Evolutionary conservation across 2,113 vertebrate genomes (phyloP).

Genomic region (Himantopus leucocephalus): DNA sequence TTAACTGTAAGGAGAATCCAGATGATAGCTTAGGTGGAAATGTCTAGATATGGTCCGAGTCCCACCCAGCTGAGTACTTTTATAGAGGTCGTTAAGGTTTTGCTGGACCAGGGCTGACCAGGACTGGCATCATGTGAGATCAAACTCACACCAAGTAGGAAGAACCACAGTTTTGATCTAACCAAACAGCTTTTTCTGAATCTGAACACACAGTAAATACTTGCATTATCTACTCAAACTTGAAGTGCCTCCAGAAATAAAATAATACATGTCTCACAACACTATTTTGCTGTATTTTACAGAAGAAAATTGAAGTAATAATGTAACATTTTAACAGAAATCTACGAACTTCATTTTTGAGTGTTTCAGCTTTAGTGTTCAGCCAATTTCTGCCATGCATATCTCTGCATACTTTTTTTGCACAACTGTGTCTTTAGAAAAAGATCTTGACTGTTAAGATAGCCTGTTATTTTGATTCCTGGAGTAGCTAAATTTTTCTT

Average conservation of each 20-base stretch:
- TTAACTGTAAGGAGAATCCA: not conserved
- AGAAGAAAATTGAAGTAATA: not conserved
- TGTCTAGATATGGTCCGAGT: rapidly evolving
- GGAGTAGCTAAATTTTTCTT: not conserved
- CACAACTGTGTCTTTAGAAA: not conserved
- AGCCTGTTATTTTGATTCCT: not conserved
- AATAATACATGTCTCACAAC: not conserved
- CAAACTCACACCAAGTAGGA: not conserved
- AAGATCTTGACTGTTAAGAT: not conserved
- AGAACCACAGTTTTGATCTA: not conserved
- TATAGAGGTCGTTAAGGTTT: not conserved
- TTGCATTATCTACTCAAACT: not conserved
- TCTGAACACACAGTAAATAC: not conserved
- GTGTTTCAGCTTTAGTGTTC: not conserved
- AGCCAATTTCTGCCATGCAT: not conserved
- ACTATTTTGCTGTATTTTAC: not conserved
- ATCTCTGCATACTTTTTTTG: not conserved
- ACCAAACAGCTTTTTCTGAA: not conserved
- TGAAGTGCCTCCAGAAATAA: not conserved
- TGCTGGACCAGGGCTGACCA: not conserved
- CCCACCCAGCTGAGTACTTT: not conserved
- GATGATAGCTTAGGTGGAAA: not conserved
- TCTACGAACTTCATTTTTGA: not conserved
- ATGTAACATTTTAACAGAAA: not conserved
- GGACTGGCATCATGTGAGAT: not conserved